Base-by-base conservation (phyloP, 1,140 invertebrate species). In the Caerostris darwini region DNA sequence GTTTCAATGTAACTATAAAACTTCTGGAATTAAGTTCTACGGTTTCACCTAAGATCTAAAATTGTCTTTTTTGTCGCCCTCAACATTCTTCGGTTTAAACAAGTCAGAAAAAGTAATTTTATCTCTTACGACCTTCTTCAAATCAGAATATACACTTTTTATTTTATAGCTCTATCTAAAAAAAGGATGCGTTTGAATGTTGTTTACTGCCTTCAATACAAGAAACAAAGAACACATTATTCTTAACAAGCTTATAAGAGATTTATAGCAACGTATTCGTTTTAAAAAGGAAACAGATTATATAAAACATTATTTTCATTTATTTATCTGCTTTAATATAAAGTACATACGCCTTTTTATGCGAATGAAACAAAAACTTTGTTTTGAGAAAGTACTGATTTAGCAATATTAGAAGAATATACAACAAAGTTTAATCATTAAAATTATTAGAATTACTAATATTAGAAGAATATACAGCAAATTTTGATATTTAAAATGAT, bases 1-100 rank as follows among this genome's bases (percentile, higher is more conserved):
- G 71, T 12, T 12, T 50, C 71, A 5, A 81, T 10, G 71, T 14
- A 81, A 14, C 71, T 81, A 81, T 81, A 81, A 81, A 81, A 81
- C 50, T 81, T 81, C 71, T 19, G 50, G 71, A 81, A 81, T 7
- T 81, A 81, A 81, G 50, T 34, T 7, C 19, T 12, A 53, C 19
- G 19, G 12, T 53, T 81, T 81, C 71, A 53, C 71, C 71, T 81
- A 12, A 81, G 19, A 50, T 34, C 34, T 81, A 81, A 81, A 81
- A 81, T 50, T 81, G 19, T 3, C 19, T 50, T 53, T 34, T 81
- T 81, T 19, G 5, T 53, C 12, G 10, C 19, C 34, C 12, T 34
- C 50, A 19, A 19, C 19, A 8, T 53, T 81, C 12, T 3, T 19
- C 71, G 12, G n/a, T 81, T 81, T 34, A 81, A 81, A 53, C 19